phyloP scores from a whole-genome alignment of 2,113 vertebrate species.

The Tachuris rubrigastra region DNA sequence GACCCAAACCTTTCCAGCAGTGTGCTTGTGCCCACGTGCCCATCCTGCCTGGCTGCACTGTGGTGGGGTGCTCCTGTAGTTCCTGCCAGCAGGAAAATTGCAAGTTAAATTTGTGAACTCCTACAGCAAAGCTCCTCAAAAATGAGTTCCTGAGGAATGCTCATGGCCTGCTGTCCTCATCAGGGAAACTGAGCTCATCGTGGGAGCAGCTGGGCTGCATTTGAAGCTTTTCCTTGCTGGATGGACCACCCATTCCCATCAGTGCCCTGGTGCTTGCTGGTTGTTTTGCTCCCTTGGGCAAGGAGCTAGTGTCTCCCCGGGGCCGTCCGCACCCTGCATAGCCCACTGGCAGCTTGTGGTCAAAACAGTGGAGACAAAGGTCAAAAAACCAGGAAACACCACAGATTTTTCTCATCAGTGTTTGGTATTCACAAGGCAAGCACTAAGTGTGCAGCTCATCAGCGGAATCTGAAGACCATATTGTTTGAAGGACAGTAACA shows the following conservation, averaged over 20 bases:
- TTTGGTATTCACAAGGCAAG: background rate
- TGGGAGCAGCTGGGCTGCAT: background rate
- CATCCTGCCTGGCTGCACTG: accelerated
- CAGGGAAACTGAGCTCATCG: constrained; percentile 41
- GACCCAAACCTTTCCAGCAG: background rate
- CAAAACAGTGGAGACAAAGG: background rate
- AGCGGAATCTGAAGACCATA: background rate
- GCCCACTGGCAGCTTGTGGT: background rate
- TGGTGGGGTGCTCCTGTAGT: background rate
- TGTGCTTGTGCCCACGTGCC: accelerated
- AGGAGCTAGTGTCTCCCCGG: background rate
- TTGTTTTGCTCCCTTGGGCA: background rate
- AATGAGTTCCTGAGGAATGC: background rate
- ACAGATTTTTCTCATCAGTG: background rate
- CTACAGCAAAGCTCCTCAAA: background rate
- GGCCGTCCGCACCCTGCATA: background rate
- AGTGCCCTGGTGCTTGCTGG: background rate
- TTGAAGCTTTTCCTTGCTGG: background rate
- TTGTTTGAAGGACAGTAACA: background rate
- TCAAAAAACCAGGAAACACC: background rate
- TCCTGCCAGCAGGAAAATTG: background rate
- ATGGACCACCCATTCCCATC: constrained; percentile 45
- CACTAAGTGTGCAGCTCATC: background rate
- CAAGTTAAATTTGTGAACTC: background rate
- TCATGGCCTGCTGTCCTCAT: background rate